Conservation (phyloP, 2,113 vertebrate genomes). For the Camelus dromedarius region DNA sequence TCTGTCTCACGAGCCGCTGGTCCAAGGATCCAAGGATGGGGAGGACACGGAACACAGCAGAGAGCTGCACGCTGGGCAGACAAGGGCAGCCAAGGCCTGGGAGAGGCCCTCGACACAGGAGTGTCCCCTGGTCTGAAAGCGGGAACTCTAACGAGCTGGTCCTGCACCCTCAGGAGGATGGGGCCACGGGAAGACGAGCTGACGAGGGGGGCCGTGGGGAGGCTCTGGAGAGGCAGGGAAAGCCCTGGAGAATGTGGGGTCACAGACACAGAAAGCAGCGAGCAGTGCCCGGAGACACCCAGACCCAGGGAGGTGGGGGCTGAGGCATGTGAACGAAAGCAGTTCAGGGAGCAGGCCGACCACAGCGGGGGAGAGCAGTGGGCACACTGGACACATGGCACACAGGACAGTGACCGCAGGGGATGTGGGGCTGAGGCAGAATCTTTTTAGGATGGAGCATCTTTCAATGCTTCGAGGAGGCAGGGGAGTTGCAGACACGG, state of each 20-base stretch:
- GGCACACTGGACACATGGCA: neutral
- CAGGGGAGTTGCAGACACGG: neutral
- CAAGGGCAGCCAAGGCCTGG: neutral
- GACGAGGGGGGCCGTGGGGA: no score
- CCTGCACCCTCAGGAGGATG: neutral
- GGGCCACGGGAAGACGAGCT: neutral
- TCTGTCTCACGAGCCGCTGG: fast-evolving
- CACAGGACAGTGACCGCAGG: fast-evolving
- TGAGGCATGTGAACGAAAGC: neutral
- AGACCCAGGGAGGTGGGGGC: neutral
- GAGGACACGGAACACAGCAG: fast-evolving
- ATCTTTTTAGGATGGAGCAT: neutral
- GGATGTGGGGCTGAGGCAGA: neutral
- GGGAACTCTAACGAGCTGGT: fast-evolving
- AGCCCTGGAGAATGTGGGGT: fast-evolving
- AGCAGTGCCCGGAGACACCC: fast-evolving
- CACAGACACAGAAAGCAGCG: fast-evolving
- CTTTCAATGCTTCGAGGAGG: neutral
- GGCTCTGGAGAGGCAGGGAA: neutral
- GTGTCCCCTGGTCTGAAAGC: fast-evolving
- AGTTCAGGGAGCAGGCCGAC: fast-evolving
- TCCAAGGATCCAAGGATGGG: fast-evolving
- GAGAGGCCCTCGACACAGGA: neutral
- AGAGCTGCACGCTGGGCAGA: fast-evolving
- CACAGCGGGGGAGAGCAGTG: fast-evolving